phyloP scores from a whole-genome alignment of 35 echinoderm and acorn worm species.

The Nesometra sesokonis region DNA sequence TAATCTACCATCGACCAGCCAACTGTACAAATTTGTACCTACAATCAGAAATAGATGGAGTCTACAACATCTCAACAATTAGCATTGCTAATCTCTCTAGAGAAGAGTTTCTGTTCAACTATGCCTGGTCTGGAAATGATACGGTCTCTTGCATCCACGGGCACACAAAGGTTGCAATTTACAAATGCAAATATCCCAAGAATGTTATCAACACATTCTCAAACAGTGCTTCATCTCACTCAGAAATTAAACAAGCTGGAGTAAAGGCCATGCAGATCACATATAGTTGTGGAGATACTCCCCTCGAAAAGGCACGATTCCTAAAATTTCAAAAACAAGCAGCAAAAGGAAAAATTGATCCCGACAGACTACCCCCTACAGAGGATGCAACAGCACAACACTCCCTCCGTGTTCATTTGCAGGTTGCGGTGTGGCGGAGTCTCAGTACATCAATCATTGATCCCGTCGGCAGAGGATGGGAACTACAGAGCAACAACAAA shows the following conservation, averaged over 20 bases:
- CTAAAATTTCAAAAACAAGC: slow-evolving; percentile 26
- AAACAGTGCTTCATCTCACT: slow-evolving; percentile 30
- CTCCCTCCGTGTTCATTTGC: neutral
- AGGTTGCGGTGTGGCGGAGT: neutral
- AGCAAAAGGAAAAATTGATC: slow-evolving; percentile 31
- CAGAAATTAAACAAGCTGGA: slow-evolving; percentile 34
- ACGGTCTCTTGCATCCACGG: slow-evolving; percentile 54
- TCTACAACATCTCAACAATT: slow-evolving; percentile 54
- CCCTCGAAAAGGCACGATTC: slow-evolving; percentile 28
- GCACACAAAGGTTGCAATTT: slow-evolving; percentile 55
- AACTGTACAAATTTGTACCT: neutral
- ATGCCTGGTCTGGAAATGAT: slow-evolving; percentile 64
- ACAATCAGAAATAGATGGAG: slow-evolving; percentile 44
- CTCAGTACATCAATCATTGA: slow-evolving; percentile 9
- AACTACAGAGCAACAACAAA: neutral
- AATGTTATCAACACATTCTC: slow-evolving; percentile 54
- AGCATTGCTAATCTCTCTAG: slow-evolving; percentile 25
- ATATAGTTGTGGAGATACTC: slow-evolving; percentile 28
- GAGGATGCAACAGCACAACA: neutral
- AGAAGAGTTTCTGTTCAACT: slow-evolving; percentile 55
- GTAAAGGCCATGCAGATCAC: slow-evolving; percentile 14
- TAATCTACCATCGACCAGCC: slow-evolving; percentile 25
- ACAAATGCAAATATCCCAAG: slow-evolving; percentile 46
- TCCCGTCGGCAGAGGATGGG: slow-evolving; percentile 5
- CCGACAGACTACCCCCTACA: too few relatives aligned